Base-by-base conservation (phyloP, 1,140 invertebrate species). In the Drosophila nannoptera region DNA sequence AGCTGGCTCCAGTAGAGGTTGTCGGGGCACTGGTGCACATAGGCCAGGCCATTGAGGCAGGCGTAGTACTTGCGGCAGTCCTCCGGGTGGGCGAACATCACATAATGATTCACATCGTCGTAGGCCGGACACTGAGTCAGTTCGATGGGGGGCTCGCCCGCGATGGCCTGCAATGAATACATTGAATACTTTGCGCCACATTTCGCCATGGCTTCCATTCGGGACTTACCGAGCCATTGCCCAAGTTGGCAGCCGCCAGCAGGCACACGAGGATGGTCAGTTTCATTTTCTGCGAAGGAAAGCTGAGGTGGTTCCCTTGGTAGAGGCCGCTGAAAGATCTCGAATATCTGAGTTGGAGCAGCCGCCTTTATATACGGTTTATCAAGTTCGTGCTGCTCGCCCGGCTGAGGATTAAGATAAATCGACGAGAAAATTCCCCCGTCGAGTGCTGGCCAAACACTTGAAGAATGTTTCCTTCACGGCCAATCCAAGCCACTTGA, bases 51-150 rank as follows among this genome's bases (percentile, higher is more conserved):
- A 4, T 48, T 65, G 0, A 32, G 7, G 43, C 86, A 88, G n/a
- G 33, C 32, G 32, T 64, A 77, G 32, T 78, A 88, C 32, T 76
- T 78, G 29, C 59, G 62, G 11, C 86, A 88, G 56, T 88, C 75
- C 14, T 53, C 58, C 16, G 72, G 55, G 46, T 72, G 52, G 6
- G 65, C 12, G 6, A 86, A 36, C 56, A 75, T 52, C 7, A 78
- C 65, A 6, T 50, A 2, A 14, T 78, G 70, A 31, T 50, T 69
- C 36, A 70, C 69, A 69, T 87, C 82, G 22, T 88, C 77, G 8
- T 52, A 52, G 3, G 7, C 2, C 8, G 87, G 78, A 29, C 80
- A 83, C n/a, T 22, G 42, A 9, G 3, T 16, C n/a, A 36, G 4
- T 4, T n/a, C 22, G 9, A 60, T 3, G 4, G 35, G 29, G 0